Evolutionary conservation across 53 echinoderm and acorn worm genomes (phyloP).

Genomic region (Actinopyga echinites): DNA sequence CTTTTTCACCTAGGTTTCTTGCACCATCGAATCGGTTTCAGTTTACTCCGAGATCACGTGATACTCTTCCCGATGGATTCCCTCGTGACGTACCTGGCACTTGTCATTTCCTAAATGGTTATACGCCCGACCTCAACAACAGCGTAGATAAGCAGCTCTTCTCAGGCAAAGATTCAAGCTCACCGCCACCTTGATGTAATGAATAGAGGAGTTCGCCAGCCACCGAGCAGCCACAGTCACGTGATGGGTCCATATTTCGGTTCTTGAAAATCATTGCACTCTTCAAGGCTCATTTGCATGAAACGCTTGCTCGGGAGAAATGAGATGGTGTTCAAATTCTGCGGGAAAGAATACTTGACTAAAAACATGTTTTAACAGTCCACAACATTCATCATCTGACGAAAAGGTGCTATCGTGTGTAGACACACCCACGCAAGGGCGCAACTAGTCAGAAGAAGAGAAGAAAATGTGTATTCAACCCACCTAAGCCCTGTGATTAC

Average conservation of each 20-base stretch:
- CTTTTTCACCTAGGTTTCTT: conserved; percentile 35
- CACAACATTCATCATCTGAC: no score
- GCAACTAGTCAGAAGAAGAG: no score
- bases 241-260: background rate
- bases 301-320: no score
- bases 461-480: no score
- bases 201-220: background rate
- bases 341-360: no score
- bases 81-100: conserved; percentile 79
- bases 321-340: no score
- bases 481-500: no score
- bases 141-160: conserved; percentile 72
- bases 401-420: no score
- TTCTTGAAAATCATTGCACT: no score
- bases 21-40: conserved; percentile 56
- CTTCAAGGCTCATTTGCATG: no score
- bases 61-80: conserved; percentile 79
- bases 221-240: background rate
- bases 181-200: conserved; percentile 22
- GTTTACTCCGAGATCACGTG: conserved; percentile 69
- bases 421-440: no score
- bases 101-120: conserved; percentile 81
- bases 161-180: conserved; percentile 8
- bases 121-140: conserved; percentile 58
- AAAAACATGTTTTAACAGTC: no score